Evolutionary conservation across 1,140 invertebrate species (phyloP), one percentile per base, ranked within the genome.

Genomic region (Drosophila albomicans): DNA sequence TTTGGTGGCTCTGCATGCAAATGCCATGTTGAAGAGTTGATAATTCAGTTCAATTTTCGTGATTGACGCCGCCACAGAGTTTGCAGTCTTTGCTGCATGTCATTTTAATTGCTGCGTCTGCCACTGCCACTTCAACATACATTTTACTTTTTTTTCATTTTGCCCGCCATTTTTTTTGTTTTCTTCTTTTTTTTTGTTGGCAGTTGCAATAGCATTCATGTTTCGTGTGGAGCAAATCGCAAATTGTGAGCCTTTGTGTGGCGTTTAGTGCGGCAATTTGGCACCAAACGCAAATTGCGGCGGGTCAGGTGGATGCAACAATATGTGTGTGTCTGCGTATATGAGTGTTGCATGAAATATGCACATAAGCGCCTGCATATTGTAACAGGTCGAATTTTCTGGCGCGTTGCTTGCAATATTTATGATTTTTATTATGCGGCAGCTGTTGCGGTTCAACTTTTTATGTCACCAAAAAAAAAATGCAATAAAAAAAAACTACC

Each of bases 331-430:
- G 49, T 56, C 13, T 15, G 38, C 8, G 7, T 61, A 20, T 41
- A 48, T 16, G 16, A 25, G 63, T 8, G 38, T 15, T 35, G 15
- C 30, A 63, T 70, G 46, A 65, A 70, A 75, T 75, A 71, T 75
- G 54, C 49, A 62, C 68, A 70, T 58, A 75, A 69, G 49, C 52
- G 56, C 66, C 58, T 64, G 68, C 61, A 75, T 71, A 64, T 75
- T 70, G 67, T 38, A 71, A 64, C 43, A 49, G 67, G 25, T 70
- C 45, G 48, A 69, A 75, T 57, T 64, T 45, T 32, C 32, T 16
- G 49, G 49, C 30, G 38, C 48, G 10, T 49, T 56, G 49, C 35
- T 59, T 68, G 49, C 20, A 54, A 38, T 56, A 61, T 54, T 45
- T 56, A 15, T 54, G 1, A 11, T 35, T 51, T 43, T 67, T 66